Percentiles rank a stretch among this genome's conserved stretches.
phyloP scores from a whole-genome alignment of 2,888 invertebrate species.

The Helicoverpa assulta region DNA sequence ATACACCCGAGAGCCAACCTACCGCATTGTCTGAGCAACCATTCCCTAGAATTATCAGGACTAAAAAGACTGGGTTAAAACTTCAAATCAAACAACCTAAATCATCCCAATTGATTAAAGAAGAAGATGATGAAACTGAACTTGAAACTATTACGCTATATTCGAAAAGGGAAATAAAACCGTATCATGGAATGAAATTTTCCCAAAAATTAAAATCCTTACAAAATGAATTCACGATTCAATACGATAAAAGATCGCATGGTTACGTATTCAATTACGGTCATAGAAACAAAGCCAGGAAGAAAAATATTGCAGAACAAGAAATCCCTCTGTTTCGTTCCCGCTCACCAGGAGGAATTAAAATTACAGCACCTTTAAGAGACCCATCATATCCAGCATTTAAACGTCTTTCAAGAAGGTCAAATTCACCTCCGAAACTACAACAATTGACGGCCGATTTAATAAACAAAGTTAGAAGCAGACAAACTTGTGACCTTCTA shows the following conservation, averaged over 20 bases:
- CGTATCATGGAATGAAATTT: background rate
- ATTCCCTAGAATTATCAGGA: background rate
- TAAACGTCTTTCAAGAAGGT: background rate
- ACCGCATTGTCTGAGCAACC: background rate
- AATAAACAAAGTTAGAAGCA: background rate
- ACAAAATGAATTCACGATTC: constrained; percentile 3
- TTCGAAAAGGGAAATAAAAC: constrained; percentile 10
- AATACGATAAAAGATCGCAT: constrained; percentile 1
- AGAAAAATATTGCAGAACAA: background rate
- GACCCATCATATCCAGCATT: background rate
- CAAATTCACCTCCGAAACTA: background rate
- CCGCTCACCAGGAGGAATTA: background rate
- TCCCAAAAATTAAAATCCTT: background rate
- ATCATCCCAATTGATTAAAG: background rate
- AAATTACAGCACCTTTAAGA: background rate
- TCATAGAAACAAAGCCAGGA: background rate
- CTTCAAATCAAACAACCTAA: constrained; percentile 9
- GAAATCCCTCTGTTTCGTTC: constrained; percentile 3
- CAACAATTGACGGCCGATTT: background rate
- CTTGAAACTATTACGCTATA: constrained; percentile 42
- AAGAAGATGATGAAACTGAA: constrained; percentile 7
- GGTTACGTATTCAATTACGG: background rate
- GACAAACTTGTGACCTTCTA: background rate
- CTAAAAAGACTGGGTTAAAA: background rate
- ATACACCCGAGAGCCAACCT: constrained; percentile 3